Evolutionary conservation across 2,888 invertebrate species (phyloP).

Genomic region (Rhamphomyia laevipes): DNA sequence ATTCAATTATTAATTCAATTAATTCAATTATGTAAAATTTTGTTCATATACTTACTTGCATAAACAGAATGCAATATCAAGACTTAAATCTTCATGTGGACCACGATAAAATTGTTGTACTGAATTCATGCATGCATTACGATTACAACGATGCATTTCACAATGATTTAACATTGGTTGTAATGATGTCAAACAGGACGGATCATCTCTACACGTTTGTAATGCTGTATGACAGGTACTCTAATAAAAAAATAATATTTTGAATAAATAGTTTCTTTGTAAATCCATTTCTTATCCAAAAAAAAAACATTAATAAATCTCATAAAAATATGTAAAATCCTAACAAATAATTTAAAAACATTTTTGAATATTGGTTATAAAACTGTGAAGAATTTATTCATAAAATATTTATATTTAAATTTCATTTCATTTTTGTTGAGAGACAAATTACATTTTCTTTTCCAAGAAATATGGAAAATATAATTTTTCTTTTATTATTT

Average conservation of each 20-base stretch:
- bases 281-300: not conserved
- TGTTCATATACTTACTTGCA: slow-evolving; percentile 64
- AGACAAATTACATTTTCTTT: no score
- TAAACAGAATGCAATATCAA: slow-evolving; percentile 83
- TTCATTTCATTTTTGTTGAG: no score
- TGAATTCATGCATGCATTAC: slow-evolving; percentile 79
- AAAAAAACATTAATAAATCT: slow-evolving; percentile 4
- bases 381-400: no score
- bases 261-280: no score
- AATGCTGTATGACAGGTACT: slow-evolving; percentile 81
- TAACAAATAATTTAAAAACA: no score
- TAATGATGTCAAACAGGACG: slow-evolving; percentile 63
- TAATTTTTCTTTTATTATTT: no score
- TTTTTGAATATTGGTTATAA: no score
- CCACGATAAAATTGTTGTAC: slow-evolving; percentile 76
- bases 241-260: slow-evolving; percentile 39
- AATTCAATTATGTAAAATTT: no score
- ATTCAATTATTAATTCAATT: no score
- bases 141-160: slow-evolving; percentile 62
- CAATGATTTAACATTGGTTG: slow-evolving; percentile 79
- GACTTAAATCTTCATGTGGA: slow-evolving; percentile 67
- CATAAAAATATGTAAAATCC: slow-evolving; percentile 1
- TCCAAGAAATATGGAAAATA: no score
- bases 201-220: slow-evolving; percentile 70
- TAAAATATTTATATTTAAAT: no score